phyloP scores from a whole-genome alignment of 2,797 vertebrate genomes.

The Meriones psammophilus region DNA sequence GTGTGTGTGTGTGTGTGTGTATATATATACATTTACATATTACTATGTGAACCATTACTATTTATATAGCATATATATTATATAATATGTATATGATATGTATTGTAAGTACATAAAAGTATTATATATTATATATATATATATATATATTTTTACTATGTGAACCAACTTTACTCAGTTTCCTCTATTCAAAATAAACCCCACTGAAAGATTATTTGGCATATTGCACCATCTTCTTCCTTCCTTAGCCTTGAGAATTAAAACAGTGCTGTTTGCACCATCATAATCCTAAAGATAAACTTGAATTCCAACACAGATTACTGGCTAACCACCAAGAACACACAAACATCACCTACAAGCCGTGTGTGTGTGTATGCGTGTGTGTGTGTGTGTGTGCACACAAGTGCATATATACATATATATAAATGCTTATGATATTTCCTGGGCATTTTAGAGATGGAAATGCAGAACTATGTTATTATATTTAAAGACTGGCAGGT shows the following conservation, averaged over 20 bases:
- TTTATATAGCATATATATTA: too few relatives aligned
- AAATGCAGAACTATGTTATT: constrained; percentile 5
- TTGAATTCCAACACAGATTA: background rate
- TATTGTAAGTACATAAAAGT: too few relatives aligned
- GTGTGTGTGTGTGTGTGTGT: constrained; percentile 4
- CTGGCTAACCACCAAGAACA: background rate
- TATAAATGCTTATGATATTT: background rate
- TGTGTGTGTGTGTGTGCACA: too few relatives aligned
- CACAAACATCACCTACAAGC: background rate
- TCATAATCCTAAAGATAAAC: background rate
- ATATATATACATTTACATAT: background rate
- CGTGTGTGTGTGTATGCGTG: too few relatives aligned
- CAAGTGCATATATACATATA: background rate
- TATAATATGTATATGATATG: too few relatives aligned
- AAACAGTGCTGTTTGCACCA: background rate
- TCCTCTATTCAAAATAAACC: constrained; percentile 24
- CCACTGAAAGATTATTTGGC: background rate
- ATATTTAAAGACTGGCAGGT: background rate
- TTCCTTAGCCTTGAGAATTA: background rate
- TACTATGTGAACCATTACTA: background rate
- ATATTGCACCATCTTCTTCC: background rate
- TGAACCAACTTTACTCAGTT: background rate
- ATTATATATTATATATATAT: too few relatives aligned
- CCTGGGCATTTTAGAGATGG: background rate
- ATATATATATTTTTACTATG: background rate